Conservation (phyloP, 2,888 invertebrate species). For the Tiphia femorata region DNA sequence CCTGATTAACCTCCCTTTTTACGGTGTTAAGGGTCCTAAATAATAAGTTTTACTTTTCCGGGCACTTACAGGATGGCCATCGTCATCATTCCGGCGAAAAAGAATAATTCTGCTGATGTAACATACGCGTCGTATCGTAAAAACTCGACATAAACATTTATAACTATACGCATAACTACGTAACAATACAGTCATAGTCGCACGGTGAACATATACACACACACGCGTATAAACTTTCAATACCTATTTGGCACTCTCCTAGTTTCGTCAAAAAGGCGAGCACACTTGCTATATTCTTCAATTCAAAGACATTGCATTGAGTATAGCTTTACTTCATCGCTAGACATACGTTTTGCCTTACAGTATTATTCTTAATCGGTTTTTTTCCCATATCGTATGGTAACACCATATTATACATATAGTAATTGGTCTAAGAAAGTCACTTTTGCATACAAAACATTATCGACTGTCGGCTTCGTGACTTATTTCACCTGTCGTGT, state of each 20-base stretch:
- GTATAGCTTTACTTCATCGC: conserved; percentile 41
- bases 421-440: conserved; percentile 49
- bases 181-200: conserved; percentile 21
- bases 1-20: too few species aligned
- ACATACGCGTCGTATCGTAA: conserved; percentile 32
- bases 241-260: conserved; percentile 63
- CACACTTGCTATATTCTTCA: conserved; percentile 63
- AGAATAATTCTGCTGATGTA: conserved; percentile 13
- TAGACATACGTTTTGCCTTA: conserved; percentile 35
- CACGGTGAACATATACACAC: conserved; percentile 31
- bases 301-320: conserved; percentile 67
- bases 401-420: conserved; percentile 22
- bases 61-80: too few species aligned
- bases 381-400: conserved; percentile 22
- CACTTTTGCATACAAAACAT: conserved; percentile 41
- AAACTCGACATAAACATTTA: conserved; percentile 32
- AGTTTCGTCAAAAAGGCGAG: conserved; percentile 59
- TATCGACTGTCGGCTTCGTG: conserved; percentile 14
- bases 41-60: background rate
- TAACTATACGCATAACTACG: conserved; percentile 20
- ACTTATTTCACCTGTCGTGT: background rate
- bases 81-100: conserved; percentile 20
- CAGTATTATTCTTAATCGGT: conserved; percentile 17
- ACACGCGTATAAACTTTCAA: conserved; percentile 60
- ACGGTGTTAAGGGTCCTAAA: too few species aligned